Evolutionary conservation across 2,113 vertebrate genomes (phyloP).

Genomic region (Probosciger aterrimus): DNA sequence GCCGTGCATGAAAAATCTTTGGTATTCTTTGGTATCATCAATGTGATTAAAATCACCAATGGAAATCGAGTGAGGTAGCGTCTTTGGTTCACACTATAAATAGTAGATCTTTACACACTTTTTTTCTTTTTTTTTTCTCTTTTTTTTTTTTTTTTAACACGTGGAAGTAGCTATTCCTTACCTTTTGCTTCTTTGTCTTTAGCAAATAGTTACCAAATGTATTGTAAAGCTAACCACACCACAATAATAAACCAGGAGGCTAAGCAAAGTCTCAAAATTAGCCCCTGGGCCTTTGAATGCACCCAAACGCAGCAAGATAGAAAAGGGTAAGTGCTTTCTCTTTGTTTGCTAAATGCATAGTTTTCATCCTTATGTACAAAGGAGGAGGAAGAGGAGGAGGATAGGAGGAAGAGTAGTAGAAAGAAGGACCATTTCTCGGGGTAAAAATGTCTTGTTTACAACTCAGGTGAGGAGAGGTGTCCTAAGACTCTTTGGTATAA

Average conservation of each 20-base stretch:
- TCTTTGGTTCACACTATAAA: conserved; percentile 99
- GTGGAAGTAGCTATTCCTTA: conserved; percentile 85
- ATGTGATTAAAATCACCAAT: conserved; percentile 99
- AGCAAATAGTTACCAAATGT: conserved; percentile 84
- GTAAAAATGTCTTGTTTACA: conserved; percentile 54
- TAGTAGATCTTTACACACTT: conserved; percentile 90
- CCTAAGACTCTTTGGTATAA: conserved; percentile 80
- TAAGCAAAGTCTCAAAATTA: conserved; percentile 71
- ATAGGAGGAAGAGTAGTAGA: conserved; percentile 52
- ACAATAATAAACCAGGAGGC: conserved; percentile 84
- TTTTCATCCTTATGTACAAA: conserved; percentile 79
- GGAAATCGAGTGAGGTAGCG: conserved; percentile 99
- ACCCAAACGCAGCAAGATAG: conserved; percentile 74
- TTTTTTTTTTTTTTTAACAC: conserved; percentile 66
- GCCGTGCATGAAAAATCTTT: conserved; percentile 96
- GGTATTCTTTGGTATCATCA: conserved; percentile 99
- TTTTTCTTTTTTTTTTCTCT: conserved; percentile 26
- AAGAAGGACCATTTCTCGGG: conserved; percentile 12
- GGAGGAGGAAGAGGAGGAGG: conserved; percentile 59
- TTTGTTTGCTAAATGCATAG: conserved; percentile 95
- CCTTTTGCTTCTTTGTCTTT: conserved; percentile 83
- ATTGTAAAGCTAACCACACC: conserved; percentile 89
- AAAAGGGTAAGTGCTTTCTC: conserved; percentile 92
- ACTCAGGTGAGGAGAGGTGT: conserved; percentile 62
- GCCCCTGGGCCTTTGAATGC: conserved; percentile 76